Conservation (phyloP, 2,113 vertebrate species). For the Phalacrocorax brasilianus region DNA sequence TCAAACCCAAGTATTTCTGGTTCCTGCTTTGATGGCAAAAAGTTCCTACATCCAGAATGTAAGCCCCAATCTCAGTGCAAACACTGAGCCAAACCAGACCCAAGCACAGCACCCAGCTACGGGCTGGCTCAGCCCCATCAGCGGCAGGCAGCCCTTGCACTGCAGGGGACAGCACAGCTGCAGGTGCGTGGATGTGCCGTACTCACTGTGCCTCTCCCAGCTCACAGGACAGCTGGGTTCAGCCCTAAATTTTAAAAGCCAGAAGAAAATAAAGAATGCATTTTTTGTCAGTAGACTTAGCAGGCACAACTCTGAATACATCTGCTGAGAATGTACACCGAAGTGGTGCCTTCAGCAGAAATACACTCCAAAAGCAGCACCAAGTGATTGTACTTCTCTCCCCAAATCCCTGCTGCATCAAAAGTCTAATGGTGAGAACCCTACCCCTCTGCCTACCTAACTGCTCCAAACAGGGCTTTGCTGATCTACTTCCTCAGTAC, state of each 20-base stretch:
- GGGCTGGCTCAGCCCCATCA: neutral
- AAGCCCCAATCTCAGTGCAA: neutral
- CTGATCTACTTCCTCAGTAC: neutral
- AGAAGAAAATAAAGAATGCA: neutral
- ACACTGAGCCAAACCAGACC: neutral
- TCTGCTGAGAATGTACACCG: neutral
- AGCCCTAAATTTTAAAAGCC: neutral
- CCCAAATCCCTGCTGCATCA: neutral
- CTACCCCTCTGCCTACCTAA: neutral
- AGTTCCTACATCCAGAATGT: neutral
- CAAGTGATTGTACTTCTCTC: neutral
- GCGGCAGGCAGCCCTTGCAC: neutral
- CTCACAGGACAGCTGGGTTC: neutral
- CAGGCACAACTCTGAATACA: neutral
- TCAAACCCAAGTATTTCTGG: neutral
- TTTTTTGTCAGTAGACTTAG: neutral
- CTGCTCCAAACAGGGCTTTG: neutral
- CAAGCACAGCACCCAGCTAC: neutral
- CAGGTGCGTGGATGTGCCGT: rapidly evolving
- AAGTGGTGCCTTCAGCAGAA: neutral
- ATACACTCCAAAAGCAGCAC: neutral
- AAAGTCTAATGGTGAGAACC: neutral
- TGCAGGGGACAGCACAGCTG: neutral
- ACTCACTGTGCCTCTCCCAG: too few species aligned
- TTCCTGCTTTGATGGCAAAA: neutral